phyloP scores from a whole-genome alignment of 1,140 invertebrate genomes.

The Tetraneura akinire region DNA sequence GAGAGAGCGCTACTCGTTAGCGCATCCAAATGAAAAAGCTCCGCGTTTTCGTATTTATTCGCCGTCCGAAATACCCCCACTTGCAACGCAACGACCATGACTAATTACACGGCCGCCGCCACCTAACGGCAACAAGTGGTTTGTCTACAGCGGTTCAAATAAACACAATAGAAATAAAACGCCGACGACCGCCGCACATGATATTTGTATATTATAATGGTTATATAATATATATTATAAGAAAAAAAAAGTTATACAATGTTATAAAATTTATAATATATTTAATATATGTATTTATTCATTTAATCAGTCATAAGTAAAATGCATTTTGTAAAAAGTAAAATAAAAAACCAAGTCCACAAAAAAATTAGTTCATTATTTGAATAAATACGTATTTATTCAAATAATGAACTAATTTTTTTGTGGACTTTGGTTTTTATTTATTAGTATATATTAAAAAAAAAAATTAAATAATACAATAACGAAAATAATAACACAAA shows the following conservation, averaged over 20 bases:
- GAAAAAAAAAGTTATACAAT: neutral
- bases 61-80: neutral
- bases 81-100: neutral
- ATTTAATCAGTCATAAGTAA: neutral
- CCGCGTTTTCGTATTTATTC: neutral
- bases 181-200: neutral
- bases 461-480: neutral
- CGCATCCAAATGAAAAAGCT: too few species aligned
- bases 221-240: too few species aligned
- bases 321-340: neutral
- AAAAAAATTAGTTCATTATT: too few species aligned
- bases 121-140: neutral
- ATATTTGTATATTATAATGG: neutral
- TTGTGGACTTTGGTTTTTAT: too few species aligned
- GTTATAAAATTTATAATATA: neutral
- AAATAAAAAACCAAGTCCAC: neutral
- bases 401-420: too few species aligned
- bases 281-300: neutral
- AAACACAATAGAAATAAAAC: conserved; percentile 11
- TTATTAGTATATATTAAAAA: too few species aligned
- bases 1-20: too few species aligned
- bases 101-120: neutral
- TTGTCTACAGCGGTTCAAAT: conserved; percentile 4
- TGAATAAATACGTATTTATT: too few species aligned
- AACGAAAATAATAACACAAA: neutral